Evolutionary conservation across 2,888 invertebrate genomes (phyloP), one percentile per base, ranked within the genome.

Genomic region (Heteromurus nitidus): DNA sequence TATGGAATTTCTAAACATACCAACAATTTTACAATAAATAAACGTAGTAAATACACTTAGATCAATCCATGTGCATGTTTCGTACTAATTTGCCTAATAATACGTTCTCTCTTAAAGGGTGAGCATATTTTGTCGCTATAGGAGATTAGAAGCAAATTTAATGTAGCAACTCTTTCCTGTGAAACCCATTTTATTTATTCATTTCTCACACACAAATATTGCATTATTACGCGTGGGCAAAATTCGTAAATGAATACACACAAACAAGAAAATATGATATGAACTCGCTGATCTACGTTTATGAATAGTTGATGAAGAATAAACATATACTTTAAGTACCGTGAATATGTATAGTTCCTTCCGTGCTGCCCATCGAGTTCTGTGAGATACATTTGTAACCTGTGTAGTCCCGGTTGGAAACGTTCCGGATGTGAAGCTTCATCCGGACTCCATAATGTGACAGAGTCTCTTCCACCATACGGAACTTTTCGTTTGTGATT

Each of bases 321-420:
- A 13, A 36, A 9, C 13, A 9, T 7, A 36, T 36, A 36, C 36
- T 36, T 36, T 7, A 9, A 7, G 13, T 36, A 96, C 96, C 95
- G 89, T 96, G 96, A 86, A 96, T 92, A 88, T 95, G 92, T 88
- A 96, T 96, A 89, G 94, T 95, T 81, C 96, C 96, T 89, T 96
- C 96, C 16, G 96, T 95, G 88, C 95, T 95, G 0, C 96, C 96
- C 88, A 96, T 95, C 83, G 95, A 95, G 90, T 96, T 96, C 90
- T 96, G 96, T 69, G 96, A 96, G 88, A 95, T 95, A 90, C 96
- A 96, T 89, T 95, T 95, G 91, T 47, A 47, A 47, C 47, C 47
- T 47, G 47, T 47, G n/a, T 47, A 47, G 47, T 47, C 47, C 47
- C 47, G 47, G 11, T 16, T 47, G n/a, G 67, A 31, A 70, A 84